Evolutionary conservation across 1,140 invertebrate species (phyloP).

Genomic region (Bombus pyrosoma): DNA sequence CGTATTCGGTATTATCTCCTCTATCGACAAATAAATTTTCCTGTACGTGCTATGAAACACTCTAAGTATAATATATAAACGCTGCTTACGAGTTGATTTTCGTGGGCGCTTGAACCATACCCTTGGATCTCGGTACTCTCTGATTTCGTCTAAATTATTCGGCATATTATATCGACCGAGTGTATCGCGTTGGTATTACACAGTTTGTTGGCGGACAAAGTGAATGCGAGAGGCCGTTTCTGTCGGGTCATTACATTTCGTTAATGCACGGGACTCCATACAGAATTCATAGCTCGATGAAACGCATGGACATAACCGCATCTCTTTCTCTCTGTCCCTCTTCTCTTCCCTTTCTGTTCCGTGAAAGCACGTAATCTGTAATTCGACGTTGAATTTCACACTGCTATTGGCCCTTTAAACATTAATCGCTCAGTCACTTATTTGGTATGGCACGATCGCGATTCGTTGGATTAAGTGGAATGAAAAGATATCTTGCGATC

Average conservation of each 20-base stretch:
- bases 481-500: conserved; percentile 13
- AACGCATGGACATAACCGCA: background rate
- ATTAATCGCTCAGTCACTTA: conserved; percentile 31
- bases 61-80: background rate
- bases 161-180: conserved; percentile 49
- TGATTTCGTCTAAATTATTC: conserved; percentile 58
- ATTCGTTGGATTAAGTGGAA: conserved; percentile 2
- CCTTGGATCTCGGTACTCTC: conserved; percentile 28
- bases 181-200: conserved; percentile 28
- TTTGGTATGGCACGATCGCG: background rate
- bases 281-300: conserved; percentile 53
- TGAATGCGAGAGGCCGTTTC: conserved; percentile 48
- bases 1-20: background rate
- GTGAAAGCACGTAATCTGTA: background rate
- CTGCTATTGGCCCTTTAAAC: conserved; percentile 22
- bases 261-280: conserved; percentile 51
- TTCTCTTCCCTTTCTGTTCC: too few relatives aligned
- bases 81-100: conserved; percentile 29
- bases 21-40: background rate
- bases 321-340: too few relatives aligned
- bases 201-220: conserved; percentile 52
- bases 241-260: conserved; percentile 62
- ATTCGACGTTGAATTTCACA: conserved; percentile 33
- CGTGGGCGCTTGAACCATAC: conserved; percentile 40
- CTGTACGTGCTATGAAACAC: background rate